Conservation (phyloP, 1,140 invertebrate species). For the Bombus huntii region DNA sequence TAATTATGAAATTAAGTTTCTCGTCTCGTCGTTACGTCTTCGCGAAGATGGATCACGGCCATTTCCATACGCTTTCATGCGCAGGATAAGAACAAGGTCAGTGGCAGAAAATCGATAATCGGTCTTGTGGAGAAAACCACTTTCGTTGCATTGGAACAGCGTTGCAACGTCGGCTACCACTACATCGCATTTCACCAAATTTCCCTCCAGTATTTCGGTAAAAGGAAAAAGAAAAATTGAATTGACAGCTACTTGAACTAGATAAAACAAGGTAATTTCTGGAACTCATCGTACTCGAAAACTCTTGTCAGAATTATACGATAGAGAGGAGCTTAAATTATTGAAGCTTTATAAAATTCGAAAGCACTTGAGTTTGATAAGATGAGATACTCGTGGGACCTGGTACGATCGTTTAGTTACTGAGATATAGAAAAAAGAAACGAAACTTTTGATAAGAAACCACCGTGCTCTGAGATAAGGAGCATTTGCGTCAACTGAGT, state of each 20-base stretch:
- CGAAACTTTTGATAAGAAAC: not conserved
- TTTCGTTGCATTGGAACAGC: not conserved
- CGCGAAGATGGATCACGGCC: not conserved
- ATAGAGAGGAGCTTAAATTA: not conserved
- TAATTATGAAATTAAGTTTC: not conserved
- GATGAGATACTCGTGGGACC: not conserved
- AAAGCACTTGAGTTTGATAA: not conserved
- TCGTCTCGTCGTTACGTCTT: not conserved
- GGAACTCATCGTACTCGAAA: not conserved
- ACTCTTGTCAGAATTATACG: not conserved
- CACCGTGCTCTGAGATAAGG: not conserved
- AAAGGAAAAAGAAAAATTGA: not conserved
- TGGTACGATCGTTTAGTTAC: not conserved
- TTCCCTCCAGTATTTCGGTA: not conserved
- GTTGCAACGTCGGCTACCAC: not conserved
- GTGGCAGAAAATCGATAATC: constrained; percentile 31
- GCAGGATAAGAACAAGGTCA: constrained; percentile 20
- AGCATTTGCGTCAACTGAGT: not conserved
- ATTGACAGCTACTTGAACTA: not conserved
- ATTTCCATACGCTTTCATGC: too few relatives aligned
- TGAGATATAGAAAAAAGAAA: not conserved
- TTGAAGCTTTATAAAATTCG: not conserved
- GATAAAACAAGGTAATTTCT: not conserved
- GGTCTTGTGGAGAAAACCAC: not conserved
- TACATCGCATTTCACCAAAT: not conserved